These are phyloP conservation scores for Clunio marinus DNA, from an alignment of 2,888 invertebrate genomes.

Conservation along the genomic window DNA sequence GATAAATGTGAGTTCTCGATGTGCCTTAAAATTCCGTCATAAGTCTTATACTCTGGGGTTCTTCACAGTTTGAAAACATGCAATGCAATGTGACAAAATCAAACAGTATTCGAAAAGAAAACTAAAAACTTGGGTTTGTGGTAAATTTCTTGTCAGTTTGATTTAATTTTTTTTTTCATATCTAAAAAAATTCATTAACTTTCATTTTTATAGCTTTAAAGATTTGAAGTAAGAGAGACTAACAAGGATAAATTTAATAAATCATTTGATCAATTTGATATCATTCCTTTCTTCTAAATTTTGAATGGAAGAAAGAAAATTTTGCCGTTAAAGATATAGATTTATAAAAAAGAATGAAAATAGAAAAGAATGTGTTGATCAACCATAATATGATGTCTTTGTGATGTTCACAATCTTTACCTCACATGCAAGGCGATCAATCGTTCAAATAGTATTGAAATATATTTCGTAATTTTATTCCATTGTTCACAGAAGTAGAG, in stretches of 20 bases:
- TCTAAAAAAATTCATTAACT: conserved; percentile 6
- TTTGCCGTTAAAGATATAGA: conserved; percentile 6
- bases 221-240: too few species aligned
- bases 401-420: too few species aligned
- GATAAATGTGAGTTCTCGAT: too few species aligned
- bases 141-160: not conserved
- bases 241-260: conserved; percentile 20
- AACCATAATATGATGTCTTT: not conserved
- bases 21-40: too few species aligned
- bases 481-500: not conserved
- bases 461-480: not conserved
- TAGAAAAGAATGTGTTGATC: too few species aligned
- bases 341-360: too few species aligned
- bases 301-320: conserved; percentile 17
- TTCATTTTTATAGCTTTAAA: not conserved
- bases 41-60: too few species aligned
- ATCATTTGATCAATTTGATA: conserved; percentile 36
- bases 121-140: not conserved
- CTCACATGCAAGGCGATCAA: not conserved
- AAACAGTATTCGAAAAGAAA: not conserved
- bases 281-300: conserved; percentile 1
- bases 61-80: too few species aligned
- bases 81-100: not conserved
- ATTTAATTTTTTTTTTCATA: not conserved
- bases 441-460: not conserved